Conservation (phyloP, 1,140 invertebrate genomes). For the Campoletis sonorensis region DNA sequence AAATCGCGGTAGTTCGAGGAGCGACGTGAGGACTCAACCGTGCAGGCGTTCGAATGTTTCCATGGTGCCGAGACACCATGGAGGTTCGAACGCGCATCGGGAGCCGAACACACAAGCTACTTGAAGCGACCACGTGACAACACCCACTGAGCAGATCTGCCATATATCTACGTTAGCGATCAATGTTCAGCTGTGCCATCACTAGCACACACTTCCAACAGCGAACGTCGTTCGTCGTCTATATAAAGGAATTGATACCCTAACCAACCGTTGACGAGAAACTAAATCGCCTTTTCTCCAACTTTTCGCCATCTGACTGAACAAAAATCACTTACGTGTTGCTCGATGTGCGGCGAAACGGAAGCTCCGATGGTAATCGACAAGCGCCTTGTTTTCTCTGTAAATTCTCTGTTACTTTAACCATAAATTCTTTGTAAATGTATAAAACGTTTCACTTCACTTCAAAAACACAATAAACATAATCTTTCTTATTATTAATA, state of each 20-base stretch:
- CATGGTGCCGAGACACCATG: slow-evolving; percentile 63
- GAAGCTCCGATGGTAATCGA: neutral
- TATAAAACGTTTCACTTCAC: no score
- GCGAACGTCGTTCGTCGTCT: accelerated
- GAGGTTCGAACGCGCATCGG: slow-evolving; percentile 74
- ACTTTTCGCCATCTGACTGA: slow-evolving; percentile 51
- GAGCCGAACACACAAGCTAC: slow-evolving; percentile 77
- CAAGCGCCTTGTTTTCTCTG: no score
- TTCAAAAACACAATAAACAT: no score
- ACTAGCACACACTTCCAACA: slow-evolving; percentile 80
- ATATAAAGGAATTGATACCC: slow-evolving; percentile 61
- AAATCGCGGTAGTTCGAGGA: slow-evolving; percentile 81
- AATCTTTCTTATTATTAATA: no score
- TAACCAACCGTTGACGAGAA: slow-evolving; percentile 56
- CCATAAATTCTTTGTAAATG: no score
- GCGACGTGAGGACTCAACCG: slow-evolving; percentile 78
- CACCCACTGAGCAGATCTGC: slow-evolving; percentile 82
- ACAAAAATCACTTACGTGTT: neutral
- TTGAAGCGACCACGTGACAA: slow-evolving; percentile 80
- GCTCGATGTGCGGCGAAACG: neutral
- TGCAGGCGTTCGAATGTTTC: slow-evolving; percentile 71
- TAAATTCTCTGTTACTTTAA: no score
- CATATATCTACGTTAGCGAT: slow-evolving; percentile 78
- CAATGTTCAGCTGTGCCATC: slow-evolving; percentile 83
- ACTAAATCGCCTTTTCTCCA: neutral